Percentiles rank a stretch among this genome's conserved stretches.
Conservation (phyloP, 2,888 invertebrate species). For the Pyrgus malvae region DNA sequence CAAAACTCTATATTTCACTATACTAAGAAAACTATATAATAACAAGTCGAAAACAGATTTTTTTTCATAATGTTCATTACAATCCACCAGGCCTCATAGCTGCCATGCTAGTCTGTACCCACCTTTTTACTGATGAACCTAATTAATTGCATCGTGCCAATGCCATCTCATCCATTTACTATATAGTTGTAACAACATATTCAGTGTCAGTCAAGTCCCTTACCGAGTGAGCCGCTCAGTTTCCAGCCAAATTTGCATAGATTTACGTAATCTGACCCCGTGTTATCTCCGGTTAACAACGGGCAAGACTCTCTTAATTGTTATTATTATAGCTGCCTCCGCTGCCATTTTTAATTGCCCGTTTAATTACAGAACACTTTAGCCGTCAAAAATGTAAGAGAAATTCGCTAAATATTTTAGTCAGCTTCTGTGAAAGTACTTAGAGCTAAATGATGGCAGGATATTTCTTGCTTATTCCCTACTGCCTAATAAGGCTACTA, state of each 20-base stretch:
- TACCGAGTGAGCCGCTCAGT: slow-evolving; percentile 30
- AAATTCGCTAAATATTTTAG: slow-evolving; percentile 32
- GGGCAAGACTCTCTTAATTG: slow-evolving; percentile 44
- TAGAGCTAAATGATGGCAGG: not conserved
- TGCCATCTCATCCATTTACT: too few relatives aligned
- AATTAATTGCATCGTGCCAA: too few relatives aligned
- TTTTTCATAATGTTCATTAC: too few relatives aligned
- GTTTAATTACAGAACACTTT: slow-evolving; percentile 46
- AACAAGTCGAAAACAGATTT: too few relatives aligned
- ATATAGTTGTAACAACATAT: too few relatives aligned
- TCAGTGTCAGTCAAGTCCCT: not conserved
- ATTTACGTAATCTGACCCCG: slow-evolving; percentile 57
- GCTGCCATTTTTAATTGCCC: slow-evolving; percentile 53
- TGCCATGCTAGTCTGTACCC: too few relatives aligned
- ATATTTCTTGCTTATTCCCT: too few relatives aligned
- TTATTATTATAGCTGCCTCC: slow-evolving; percentile 50
- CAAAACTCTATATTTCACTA: too few relatives aligned
- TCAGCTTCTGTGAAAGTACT: slow-evolving; percentile 21
- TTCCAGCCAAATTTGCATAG: slow-evolving; percentile 55
- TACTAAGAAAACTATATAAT: too few relatives aligned
- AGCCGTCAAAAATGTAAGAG: slow-evolving; percentile 37
- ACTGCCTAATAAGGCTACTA: too few relatives aligned
- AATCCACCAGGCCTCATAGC: too few relatives aligned
- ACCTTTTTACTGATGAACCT: too few relatives aligned
- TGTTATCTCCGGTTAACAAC: slow-evolving; percentile 45